These are phyloP conservation scores for Cichladusa arquata DNA, from an alignment of 2,113 vertebrate species.

Conservation along the genomic window DNA sequence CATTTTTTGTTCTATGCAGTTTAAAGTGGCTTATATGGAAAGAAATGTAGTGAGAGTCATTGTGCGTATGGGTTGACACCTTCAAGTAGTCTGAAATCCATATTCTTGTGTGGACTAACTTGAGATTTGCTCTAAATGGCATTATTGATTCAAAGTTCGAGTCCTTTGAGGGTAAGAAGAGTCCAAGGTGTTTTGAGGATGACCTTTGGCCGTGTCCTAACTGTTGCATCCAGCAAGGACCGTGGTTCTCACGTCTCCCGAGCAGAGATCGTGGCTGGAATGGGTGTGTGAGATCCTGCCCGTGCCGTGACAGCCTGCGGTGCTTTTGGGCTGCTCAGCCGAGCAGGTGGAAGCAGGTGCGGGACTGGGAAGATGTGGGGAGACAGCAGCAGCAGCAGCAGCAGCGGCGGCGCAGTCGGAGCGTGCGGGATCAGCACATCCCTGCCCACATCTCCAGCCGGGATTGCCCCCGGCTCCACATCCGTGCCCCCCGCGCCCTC, in stretches of 20 bases:
- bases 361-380: rapidly evolving
- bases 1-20: neutral
- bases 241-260: rapidly evolving
- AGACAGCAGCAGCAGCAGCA: no score
- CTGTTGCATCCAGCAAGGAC: no score
- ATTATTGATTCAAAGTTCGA: neutral
- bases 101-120: neutral
- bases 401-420: neutral
- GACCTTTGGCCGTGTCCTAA: rapidly evolving
- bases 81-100: neutral
- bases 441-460: neutral
- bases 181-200: neutral
- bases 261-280: neutral
- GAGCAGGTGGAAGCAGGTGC: rapidly evolving
- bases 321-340: rapidly evolving
- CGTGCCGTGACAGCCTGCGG: rapidly evolving
- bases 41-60: rapidly evolving
- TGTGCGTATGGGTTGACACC: neutral
- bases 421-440: rapidly evolving
- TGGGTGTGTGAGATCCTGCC: rapidly evolving
- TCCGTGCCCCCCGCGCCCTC: neutral
- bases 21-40: neutral
- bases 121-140: neutral
- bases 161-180: neutral
- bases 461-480: neutral